Conservation (phyloP, 2,113 vertebrate genomes). For the Peromyscus leucopus region DNA sequence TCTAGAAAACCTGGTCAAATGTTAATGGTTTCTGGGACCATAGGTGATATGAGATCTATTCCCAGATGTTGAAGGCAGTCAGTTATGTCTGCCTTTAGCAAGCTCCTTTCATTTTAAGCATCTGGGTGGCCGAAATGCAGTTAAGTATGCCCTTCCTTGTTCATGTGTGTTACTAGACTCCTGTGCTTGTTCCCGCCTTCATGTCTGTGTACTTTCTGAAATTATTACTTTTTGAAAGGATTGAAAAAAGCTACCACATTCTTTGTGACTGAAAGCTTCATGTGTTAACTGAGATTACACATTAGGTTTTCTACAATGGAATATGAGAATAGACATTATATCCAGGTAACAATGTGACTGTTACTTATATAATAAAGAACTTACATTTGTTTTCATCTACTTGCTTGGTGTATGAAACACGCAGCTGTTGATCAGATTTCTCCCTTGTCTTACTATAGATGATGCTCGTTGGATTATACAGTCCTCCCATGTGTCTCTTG, state of each 20-base stretch:
- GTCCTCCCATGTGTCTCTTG: not conserved
- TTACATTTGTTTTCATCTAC: not conserved
- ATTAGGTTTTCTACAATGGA: not conserved
- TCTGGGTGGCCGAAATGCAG: not conserved
- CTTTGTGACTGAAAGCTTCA: not conserved
- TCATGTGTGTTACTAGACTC: not conserved
- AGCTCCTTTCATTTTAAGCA: not conserved
- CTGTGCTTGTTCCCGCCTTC: not conserved
- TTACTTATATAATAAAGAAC: slow-evolving; percentile 30
- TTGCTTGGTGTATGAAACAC: not conserved
- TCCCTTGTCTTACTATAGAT: not conserved
- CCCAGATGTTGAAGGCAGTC: not conserved
- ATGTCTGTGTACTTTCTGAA: slow-evolving; percentile 51
- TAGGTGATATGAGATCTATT: not conserved
- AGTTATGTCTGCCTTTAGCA: slow-evolving; percentile 10
- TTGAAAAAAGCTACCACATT: slow-evolving; percentile 17
- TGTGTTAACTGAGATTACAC: slow-evolving; percentile 40
- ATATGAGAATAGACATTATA: slow-evolving; percentile 16
- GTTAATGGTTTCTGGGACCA: not conserved
- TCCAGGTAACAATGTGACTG: slow-evolving; percentile 8
- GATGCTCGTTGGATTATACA: not conserved
- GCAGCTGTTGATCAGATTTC: not conserved
- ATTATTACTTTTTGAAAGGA: slow-evolving; percentile 48
- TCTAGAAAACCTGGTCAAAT: not conserved
- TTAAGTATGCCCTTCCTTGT: not conserved